Evolutionary conservation across 2,888 invertebrate genomes (phyloP), one percentile per base, ranked within the genome.

Genomic region (Notodonta ziczac): DNA sequence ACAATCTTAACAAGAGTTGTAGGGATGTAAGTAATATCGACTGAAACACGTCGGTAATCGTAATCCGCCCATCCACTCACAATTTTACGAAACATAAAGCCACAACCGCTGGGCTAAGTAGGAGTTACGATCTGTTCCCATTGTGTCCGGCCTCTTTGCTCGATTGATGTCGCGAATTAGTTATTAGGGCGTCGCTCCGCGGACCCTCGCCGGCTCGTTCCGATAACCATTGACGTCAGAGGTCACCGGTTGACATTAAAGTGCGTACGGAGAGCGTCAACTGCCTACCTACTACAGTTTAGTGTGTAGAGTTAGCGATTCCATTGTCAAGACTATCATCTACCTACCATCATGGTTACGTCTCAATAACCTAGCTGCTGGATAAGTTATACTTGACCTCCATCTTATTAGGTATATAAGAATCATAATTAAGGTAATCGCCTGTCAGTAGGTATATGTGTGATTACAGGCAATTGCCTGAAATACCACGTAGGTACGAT

Each of bases 221-320:
- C 67, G 67, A 73, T 74, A 78, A 74, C 66, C 56, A 62, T 72
- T 76, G 76, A 76, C 80, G 80, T 78, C 77, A 78, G 56, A 69
- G 60, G 63, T 76, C 73, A 81, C 73, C 72, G 59, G 62, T 65
- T 76, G 74, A 74, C 74, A 69, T 68, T 66, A 65, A 60, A 50
- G 9, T 4, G 7, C 14, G 16, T 16, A 24, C 24, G 24, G 7
- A n/a, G n/a, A 50, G 14, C 50, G 50, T 14, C 16, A 24, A 51
- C n/a, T 14, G 2, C 10, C 10, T 6, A 40, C 5, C 7, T 10
- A 10, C 42, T 42, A 42, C 4, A 12, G 12, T n/a, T 46, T 46
- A n/a, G 44, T 46, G 46, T 13, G 12, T 24, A 24, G 24, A 24
- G 42, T 42, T 42, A 42, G 9, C 42, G 42, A 42, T 42, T 10